These are phyloP conservation scores for Theonella swinhoei DNA, from an alignment of 37 sponge, comb jelly and placozoan genomes.

Conservation along the genomic window DNA sequence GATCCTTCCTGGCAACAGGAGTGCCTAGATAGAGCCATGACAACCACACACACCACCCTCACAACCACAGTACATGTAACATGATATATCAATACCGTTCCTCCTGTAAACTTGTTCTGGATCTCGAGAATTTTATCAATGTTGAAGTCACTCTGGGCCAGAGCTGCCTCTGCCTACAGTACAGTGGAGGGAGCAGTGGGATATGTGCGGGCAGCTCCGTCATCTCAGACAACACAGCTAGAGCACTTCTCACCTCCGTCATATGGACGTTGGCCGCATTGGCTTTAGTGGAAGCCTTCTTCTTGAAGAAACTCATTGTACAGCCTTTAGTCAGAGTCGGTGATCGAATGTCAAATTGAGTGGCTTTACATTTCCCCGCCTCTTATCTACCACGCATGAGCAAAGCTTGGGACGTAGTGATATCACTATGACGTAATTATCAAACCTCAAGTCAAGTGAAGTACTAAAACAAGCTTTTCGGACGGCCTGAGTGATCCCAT, in stretches of 20 bases:
- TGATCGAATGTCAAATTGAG: no score
- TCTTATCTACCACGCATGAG: not conserved
- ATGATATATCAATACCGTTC: slow-evolving; percentile 41
- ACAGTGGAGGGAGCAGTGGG: no score
- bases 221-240: no score
- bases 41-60: not conserved
- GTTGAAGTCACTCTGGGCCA: slow-evolving; percentile 84
- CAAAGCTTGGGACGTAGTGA: not conserved
- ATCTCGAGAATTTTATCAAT: slow-evolving; percentile 78
- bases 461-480: not conserved
- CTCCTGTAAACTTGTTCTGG: slow-evolving; percentile 77
- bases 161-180: slow-evolving; percentile 56
- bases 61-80: not conserved
- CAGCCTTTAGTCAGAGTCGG: no score
- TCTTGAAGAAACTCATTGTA: not conserved
- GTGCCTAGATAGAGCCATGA: slow-evolving; percentile 35
- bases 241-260: slow-evolving; percentile 29
- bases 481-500: not conserved
- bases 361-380: no score
- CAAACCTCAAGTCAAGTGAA: not conserved
- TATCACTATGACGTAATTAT: not conserved
- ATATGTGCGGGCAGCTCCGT: no score
- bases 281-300: not conserved
- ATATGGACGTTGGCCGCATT: slow-evolving; percentile 18
- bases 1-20: slow-evolving; percentile 72